These are phyloP conservation scores for Zoanthus sansibaricus DNA, from an alignment of 92 coral and sea anemone species.

Conservation along the genomic window DNA sequence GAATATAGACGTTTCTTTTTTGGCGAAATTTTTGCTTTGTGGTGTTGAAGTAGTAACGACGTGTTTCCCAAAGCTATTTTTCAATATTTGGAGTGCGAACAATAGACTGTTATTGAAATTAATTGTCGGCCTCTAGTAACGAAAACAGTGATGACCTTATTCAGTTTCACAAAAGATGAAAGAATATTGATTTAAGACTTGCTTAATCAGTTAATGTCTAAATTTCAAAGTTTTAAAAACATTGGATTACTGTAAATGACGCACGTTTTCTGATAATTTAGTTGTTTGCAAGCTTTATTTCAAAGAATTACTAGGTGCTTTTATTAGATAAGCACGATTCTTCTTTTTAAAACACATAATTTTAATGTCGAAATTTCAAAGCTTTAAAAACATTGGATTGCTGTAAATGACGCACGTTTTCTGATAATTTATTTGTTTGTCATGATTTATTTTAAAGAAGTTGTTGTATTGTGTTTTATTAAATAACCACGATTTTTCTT, in stretches of 20 bases:
- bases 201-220: conserved; percentile 7
- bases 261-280: conserved; percentile 7
- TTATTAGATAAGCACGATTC: background rate
- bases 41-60: background rate
- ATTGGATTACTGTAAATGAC: conserved; percentile 27
- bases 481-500: background rate
- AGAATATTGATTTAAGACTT: conserved; percentile 6
- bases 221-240: conserved; percentile 1
- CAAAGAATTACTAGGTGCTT: background rate
- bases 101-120: background rate
- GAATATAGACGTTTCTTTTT: background rate
- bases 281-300: background rate
- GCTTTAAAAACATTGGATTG: conserved; percentile 12
- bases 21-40: background rate
- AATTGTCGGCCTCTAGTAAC: conserved; percentile 3
- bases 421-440: background rate
- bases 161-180: background rate
- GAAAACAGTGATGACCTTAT: background rate
- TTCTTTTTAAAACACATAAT: no score
- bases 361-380: conserved; percentile 13
- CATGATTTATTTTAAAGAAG: background rate
- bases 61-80: conserved; percentile 1
- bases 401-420: conserved; percentile 28
- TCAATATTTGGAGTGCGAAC: background rate
- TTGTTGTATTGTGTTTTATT: background rate